Percentiles rank a stretch among this genome's conserved stretches.
Conservation (phyloP, 1,140 invertebrate genomes). For the Doryteuthis pealeii region DNA sequence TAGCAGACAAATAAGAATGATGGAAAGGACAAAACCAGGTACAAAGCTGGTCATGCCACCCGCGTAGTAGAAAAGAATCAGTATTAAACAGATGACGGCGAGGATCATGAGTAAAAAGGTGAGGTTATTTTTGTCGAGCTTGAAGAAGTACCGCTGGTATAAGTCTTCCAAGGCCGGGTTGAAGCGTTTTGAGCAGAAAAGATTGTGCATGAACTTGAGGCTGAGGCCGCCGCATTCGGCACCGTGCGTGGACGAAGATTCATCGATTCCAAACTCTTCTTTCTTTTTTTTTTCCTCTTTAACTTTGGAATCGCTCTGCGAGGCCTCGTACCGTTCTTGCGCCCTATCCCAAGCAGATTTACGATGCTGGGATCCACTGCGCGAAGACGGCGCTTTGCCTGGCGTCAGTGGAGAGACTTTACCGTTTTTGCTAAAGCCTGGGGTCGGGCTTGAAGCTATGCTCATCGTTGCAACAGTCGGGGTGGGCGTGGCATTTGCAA, state of each 20-base stretch:
- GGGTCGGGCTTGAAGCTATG: neutral
- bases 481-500: neutral
- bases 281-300: constrained; percentile 22
- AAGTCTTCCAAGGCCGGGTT: constrained; percentile 72
- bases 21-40: constrained; percentile 48
- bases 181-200: constrained; percentile 49
- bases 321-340: constrained; percentile 38
- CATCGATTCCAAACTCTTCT: constrained; percentile 22
- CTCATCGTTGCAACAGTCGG: neutral
- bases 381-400: constrained; percentile 3
- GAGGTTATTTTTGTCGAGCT: constrained; percentile 89
- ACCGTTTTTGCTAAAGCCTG: neutral
- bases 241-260: neutral
- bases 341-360: constrained; percentile 53
- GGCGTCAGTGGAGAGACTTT: constrained; percentile 31
- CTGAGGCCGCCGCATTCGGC: constrained; percentile 13
- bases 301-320: constrained; percentile 15
- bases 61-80: constrained; percentile 62
- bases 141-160: constrained; percentile 88
- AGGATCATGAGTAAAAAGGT: constrained; percentile 79
- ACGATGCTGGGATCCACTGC: constrained; percentile 21
- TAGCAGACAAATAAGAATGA: constrained; percentile 61
- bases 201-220: constrained; percentile 22
- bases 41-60: constrained; percentile 45
- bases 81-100: constrained; percentile 69